phyloP scores from a whole-genome alignment of 2,113 vertebrate genomes.

The Scortum barcoo region DNA sequence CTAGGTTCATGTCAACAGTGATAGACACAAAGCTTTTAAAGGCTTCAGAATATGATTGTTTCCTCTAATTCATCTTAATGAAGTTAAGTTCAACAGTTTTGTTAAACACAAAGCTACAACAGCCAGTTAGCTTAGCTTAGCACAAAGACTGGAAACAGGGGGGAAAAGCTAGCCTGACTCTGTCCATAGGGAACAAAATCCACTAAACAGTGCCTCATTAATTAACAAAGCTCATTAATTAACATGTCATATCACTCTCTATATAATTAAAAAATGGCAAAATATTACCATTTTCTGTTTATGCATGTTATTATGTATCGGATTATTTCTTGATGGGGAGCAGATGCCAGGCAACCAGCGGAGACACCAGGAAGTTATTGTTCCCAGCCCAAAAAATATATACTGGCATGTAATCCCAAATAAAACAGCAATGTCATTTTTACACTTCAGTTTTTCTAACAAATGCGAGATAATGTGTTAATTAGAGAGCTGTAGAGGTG shows the following conservation, averaged over 20 bases:
- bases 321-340: neutral
- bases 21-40: neutral
- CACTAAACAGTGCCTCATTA: no score
- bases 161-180: neutral
- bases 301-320: neutral
- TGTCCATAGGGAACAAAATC: no score
- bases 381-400: no score
- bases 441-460: no score
- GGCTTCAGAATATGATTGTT: neutral
- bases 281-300: no score
- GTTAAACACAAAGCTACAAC: neutral
- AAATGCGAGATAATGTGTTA: no score
- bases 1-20: neutral
- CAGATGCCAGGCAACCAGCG: no score
- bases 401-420: neutral
- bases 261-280: neutral
- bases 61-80: neutral
- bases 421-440: neutral
- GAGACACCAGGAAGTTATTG: neutral
- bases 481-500: no score
- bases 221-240: no score
- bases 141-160: neutral
- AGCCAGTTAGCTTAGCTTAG: constrained; percentile 5
- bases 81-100: neutral
- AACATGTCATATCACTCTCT: neutral